A percentile compares a stretch with the other conserved stretches of the same genome.
Conservation (phyloP, 2,113 vertebrate species). For the Carollia perspicillata region DNA sequence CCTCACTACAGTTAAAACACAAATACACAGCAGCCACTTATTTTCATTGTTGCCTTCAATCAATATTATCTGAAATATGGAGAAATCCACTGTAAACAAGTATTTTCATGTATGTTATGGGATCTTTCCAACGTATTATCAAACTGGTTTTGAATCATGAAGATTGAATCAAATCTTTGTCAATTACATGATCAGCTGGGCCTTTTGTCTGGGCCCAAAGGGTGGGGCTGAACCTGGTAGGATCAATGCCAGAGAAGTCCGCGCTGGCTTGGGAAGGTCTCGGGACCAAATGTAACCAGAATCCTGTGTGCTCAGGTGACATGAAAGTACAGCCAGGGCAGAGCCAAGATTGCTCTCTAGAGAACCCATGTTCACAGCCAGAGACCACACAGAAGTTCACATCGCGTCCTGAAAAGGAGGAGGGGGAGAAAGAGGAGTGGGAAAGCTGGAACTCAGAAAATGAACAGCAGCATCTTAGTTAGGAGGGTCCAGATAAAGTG, state of each 20-base stretch:
- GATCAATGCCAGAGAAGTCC: neutral
- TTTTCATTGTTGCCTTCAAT: neutral
- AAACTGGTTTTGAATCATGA: neutral
- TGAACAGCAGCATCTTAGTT: too few species aligned
- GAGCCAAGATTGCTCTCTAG: neutral
- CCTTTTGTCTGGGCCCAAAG: neutral
- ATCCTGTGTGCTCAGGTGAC: neutral
- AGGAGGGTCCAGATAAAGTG: neutral
- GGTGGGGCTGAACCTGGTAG: neutral
- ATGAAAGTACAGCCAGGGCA: neutral
- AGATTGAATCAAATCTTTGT: neutral
- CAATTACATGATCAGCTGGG: neutral
- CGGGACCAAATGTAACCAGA: neutral
- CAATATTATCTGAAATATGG: neutral
- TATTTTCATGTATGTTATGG: neutral
- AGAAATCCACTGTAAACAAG: neutral
- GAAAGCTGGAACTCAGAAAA: neutral
- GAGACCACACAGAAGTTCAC: neutral
- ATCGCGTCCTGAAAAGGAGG: neutral
- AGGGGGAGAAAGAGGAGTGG: neutral
- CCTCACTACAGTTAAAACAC: neutral
- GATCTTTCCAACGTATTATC: neutral
- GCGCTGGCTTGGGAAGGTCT: neutral
- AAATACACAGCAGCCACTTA: neutral
- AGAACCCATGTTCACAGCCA: neutral